Evolutionary conservation across 2,113 vertebrate species (phyloP).

Genomic region (Anthoscopus minutus): DNA sequence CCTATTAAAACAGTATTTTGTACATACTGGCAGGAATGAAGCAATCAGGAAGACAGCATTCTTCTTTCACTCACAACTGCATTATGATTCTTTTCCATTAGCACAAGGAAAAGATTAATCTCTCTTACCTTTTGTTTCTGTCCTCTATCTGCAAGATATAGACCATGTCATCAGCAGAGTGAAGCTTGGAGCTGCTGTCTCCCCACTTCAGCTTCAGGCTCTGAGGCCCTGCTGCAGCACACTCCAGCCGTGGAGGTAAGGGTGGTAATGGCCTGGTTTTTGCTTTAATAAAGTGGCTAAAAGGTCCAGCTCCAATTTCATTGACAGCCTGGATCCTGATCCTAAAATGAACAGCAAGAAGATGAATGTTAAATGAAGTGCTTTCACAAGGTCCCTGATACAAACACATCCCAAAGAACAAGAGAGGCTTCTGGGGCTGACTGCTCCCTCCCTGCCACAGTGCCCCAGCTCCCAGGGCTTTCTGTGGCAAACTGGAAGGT

Average conservation of each 20-base stretch:
- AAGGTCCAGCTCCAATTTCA: constrained; percentile 86
- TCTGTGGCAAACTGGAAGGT: background rate
- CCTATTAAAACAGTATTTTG: background rate
- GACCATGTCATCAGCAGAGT: constrained; percentile 77
- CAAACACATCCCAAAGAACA: background rate
- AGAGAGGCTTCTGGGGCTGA: background rate
- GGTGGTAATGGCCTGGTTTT: constrained; percentile 92
- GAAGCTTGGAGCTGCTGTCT: constrained; percentile 79
- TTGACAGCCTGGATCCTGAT: constrained; percentile 92
- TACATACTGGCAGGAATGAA: background rate
- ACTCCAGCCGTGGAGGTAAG: constrained; percentile 88
- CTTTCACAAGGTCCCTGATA: background rate
- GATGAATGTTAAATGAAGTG: background rate
- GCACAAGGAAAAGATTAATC: background rate
- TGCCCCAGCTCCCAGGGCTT: background rate
- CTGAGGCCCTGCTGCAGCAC: constrained; percentile 90
- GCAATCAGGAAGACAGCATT: background rate
- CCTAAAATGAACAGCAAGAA: constrained; percentile 50
- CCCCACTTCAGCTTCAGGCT: constrained; percentile 98
- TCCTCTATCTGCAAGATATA: constrained; percentile 95
- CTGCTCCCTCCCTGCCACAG: background rate
- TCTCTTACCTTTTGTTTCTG: constrained; percentile 86
- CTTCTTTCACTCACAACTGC: background rate
- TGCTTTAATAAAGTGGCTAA: constrained; percentile 80
- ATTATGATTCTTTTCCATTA: background rate